Conservation (phyloP, 2,113 vertebrate species). For the Oncorhynchus masou region DNA sequence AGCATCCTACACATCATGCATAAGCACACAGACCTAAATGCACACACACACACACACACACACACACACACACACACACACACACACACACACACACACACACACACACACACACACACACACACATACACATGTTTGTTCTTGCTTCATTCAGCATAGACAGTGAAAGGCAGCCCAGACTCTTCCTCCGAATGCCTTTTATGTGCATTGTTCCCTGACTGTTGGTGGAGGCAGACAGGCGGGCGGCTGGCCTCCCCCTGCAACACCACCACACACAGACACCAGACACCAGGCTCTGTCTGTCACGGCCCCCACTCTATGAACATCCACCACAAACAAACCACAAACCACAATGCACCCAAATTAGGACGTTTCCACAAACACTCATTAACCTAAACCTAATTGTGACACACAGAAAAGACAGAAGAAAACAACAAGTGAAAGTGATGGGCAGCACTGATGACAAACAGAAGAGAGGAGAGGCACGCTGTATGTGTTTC, state of each 20-base stretch:
- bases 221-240: neutral
- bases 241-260: neutral
- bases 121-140: slow-evolving; percentile 32
- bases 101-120: no score
- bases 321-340: neutral
- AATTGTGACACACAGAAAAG: neutral
- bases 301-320: neutral
- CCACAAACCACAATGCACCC: neutral
- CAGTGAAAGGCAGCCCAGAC: slow-evolving; percentile 62
- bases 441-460: neutral
- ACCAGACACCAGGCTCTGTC: neutral
- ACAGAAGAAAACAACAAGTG: neutral
- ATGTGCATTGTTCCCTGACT: slow-evolving; percentile 65
- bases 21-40: no score
- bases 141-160: slow-evolving; percentile 56
- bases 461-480: neutral
- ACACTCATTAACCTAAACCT: neutral
- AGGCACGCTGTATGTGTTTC: neutral
- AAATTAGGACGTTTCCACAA: neutral
- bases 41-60: neutral
- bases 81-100: neutral
- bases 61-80: slow-evolving; percentile 22
- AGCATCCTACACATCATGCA: neutral
- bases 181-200: slow-evolving; percentile 64
- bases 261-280: neutral